phyloP scores from a whole-genome alignment of 1,140 invertebrate species.

The Philotrypesis tridentata region DNA sequence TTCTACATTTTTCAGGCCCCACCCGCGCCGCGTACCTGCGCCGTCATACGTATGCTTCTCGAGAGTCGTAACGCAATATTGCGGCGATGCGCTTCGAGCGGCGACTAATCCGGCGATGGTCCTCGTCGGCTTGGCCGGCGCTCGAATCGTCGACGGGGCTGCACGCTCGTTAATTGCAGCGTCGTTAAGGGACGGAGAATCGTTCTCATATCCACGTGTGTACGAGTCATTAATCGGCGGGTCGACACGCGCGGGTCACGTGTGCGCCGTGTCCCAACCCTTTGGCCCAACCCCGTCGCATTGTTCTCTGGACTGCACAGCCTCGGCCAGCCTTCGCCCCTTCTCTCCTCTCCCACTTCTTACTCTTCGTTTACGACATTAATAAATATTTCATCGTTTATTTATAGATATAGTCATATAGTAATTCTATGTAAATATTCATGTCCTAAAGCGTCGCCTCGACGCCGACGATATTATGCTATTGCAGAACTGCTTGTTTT shows the following conservation, averaged over 20 bases:
- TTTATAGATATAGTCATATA: conserved; percentile 42
- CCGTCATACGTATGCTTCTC: too few relatives aligned
- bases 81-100: background rate
- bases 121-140: too few relatives aligned
- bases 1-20: conserved; percentile 38
- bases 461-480: conserved; percentile 46
- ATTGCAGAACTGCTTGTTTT: conserved; percentile 45
- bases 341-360: background rate
- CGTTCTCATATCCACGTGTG: background rate
- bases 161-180: background rate
- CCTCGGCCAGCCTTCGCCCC: background rate
- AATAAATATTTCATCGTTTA: conserved; percentile 48
- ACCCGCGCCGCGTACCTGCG: background rate
- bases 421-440: conserved; percentile 50
- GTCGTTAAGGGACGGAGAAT: too few relatives aligned
- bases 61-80: too few relatives aligned
- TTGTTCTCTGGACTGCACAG: background rate
- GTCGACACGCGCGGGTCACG: background rate
- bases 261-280: background rate
- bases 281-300: background rate
- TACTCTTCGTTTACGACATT: conserved; percentile 27
- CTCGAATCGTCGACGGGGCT: background rate
- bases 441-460: conserved; percentile 38
- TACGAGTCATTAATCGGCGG: too few relatives aligned
- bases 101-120: too few relatives aligned